A percentile compares a stretch with the other conserved stretches of the same genome.
These are phyloP conservation scores for Listrodromus nycthemerus DNA, from an alignment of 2,888 invertebrate species.

Conservation along the genomic window DNA sequence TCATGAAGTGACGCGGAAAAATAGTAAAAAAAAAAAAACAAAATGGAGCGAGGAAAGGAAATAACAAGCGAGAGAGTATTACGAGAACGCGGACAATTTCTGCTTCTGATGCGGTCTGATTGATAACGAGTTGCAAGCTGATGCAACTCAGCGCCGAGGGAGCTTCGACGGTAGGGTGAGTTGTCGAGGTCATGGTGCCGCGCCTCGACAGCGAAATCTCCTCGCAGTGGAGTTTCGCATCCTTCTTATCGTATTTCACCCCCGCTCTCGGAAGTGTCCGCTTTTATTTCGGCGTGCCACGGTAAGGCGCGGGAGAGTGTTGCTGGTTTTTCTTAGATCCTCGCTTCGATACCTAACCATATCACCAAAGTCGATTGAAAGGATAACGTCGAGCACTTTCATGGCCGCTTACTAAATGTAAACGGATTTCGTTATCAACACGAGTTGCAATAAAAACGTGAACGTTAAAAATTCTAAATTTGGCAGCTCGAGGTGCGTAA, in stretches of 20 bases:
- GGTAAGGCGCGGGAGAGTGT: conserved; percentile 22
- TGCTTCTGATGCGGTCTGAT: conserved; percentile 20
- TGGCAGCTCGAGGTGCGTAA: not conserved
- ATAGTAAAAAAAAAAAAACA: not conserved
- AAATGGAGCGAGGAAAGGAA: not conserved
- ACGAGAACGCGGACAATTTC: conserved; percentile 5
- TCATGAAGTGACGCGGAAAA: not conserved
- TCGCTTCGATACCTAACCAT: not conserved
- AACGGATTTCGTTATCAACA: conserved; percentile 11
- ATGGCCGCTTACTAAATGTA: not conserved
- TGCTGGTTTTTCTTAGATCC: conserved; percentile 33
- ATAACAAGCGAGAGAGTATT: conserved; percentile 6
- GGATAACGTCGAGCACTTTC: conserved; percentile 16
- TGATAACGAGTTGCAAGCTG: conserved; percentile 30
- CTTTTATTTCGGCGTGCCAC: conserved; percentile 9
- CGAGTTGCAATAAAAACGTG: not conserved
- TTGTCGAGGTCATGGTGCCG: conserved; percentile 65
- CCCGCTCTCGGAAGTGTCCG: conserved; percentile 21
- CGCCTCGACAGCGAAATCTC: conserved; percentile 32
- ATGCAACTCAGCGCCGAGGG: conserved; percentile 30
- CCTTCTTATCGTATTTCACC: conserved; percentile 26
- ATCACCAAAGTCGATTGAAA: conserved; percentile 23
- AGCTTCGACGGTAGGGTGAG: conserved; percentile 44
- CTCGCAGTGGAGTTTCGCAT: conserved; percentile 3
- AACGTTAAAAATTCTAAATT: not conserved